Base-by-base conservation (phyloP, 2,888 invertebrate species). In the Pycnomerus fuliginosus region DNA sequence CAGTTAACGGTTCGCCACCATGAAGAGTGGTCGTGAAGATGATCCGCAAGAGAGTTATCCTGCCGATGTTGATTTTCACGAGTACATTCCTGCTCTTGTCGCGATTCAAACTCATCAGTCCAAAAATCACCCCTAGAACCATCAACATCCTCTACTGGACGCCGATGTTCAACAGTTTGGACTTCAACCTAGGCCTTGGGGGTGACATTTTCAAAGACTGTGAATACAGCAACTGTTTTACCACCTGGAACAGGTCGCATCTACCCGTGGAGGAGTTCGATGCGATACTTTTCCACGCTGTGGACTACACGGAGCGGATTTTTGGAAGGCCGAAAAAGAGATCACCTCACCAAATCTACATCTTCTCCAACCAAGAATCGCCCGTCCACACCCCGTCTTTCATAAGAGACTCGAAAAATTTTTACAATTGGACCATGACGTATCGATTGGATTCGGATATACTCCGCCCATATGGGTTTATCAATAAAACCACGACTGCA, bases 401-500 rank as follows among this genome's bases (percentile, higher is more conserved):
- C 14, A 7, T 39, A 1, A 44, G 45, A 4, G 47, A 53, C 30
- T 69, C 71, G 29, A 54, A 63, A 3, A 52, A 67, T 17, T 78
- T 80, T 41, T 83, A 75, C 52, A 80, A 81, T 56, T 61, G 74
- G 44, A 80, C 80, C 1, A 78, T 80, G 76, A 78, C 75, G 1
- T 79, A 80, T 58, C 70, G 78, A 43, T 51, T 76, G 74, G 61
- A 64, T 33, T 62, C 62, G 3, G 60, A 62, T 39, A 25, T 69
- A 2, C 54, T 73, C 4, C 75, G 75, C 1, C 75, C 76, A 0
- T 74, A 70, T 35, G 62, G 60, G 5, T 38, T 45, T 24, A 27
- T 57, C 23, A 42, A 35, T 8, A 47, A 45, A 41, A 34, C 22
- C 2, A 33, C 29, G 23, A 58, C 58, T 2, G 41, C 50, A 2